These are phyloP conservation scores for Chesias legatella DNA, from an alignment of 2,888 invertebrate genomes.

Conservation along the genomic window DNA sequence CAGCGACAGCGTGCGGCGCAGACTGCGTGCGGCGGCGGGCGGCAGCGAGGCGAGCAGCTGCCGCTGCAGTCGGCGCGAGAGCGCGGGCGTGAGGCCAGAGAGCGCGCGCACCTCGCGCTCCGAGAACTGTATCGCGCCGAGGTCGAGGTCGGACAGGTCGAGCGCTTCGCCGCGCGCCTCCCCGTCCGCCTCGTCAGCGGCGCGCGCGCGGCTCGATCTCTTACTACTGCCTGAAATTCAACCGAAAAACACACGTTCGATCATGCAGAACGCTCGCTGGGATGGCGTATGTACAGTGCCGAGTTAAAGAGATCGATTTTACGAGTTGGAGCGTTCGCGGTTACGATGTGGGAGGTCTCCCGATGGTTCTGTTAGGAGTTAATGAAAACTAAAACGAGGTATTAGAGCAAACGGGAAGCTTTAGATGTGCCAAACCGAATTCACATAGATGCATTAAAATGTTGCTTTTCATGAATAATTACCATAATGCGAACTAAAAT, in stretches of 20 bases:
- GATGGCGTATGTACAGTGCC: constrained; percentile 71
- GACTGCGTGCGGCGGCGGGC: constrained; percentile 83
- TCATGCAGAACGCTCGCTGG: constrained; percentile 77
- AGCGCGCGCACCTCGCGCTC: constrained; percentile 85
- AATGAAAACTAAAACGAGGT: constrained; percentile 57
- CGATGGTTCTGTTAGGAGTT: constrained; percentile 58
- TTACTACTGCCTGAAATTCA: constrained; percentile 74
- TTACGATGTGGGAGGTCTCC: constrained; percentile 15
- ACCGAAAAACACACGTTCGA: constrained; percentile 79
- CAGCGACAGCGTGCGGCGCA: constrained; percentile 84
- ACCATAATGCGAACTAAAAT: constrained; percentile 66
- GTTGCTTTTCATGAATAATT: constrained; percentile 58
- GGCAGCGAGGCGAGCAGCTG: constrained; percentile 86
- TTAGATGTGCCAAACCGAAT: constrained; percentile 65
- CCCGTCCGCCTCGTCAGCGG: constrained; percentile 39
- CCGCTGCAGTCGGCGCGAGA: constrained; percentile 85
- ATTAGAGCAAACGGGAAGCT: constrained; percentile 68
- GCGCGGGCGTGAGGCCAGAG: constrained; percentile 85
- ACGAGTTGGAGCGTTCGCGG: constrained; percentile 4
- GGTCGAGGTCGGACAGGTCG: constrained; percentile 83
- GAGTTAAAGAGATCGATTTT: constrained; percentile 20
- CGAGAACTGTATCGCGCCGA: constrained; percentile 84
- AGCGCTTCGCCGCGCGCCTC: constrained; percentile 50
- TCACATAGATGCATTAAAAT: constrained; percentile 77
- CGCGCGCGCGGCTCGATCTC: constrained; percentile 56